Conservation (phyloP, 2,797 vertebrate species). For the Meriones psammophilus region DNA sequence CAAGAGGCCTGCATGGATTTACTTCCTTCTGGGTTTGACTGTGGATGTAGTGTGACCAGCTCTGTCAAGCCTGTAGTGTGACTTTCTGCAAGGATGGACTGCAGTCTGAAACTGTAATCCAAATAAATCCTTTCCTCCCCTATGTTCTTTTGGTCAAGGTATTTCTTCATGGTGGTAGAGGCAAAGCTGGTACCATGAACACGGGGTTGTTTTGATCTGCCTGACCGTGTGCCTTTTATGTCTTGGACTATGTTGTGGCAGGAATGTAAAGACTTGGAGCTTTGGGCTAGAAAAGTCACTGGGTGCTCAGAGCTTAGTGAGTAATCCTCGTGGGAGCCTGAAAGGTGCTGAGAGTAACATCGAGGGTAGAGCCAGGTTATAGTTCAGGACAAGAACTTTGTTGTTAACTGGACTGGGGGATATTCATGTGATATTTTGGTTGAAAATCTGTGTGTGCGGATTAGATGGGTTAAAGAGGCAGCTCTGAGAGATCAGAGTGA, state of each 20-base stretch:
- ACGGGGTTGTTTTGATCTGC: background rate
- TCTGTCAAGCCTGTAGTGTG: too few relatives aligned
- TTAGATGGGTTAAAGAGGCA: background rate
- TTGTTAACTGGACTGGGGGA: background rate
- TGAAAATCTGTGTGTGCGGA: background rate
- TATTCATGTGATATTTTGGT: background rate
- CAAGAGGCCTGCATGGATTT: background rate
- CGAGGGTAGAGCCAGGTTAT: background rate
- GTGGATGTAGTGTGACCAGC: background rate
- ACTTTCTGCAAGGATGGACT: background rate
- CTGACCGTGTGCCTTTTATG: background rate
- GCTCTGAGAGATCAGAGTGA: background rate
- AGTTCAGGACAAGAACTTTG: background rate
- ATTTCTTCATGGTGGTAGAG: background rate
- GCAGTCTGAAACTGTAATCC: background rate
- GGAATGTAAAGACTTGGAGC: background rate
- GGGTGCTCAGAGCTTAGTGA: background rate
- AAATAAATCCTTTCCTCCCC: background rate
- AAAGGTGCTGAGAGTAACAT: too few relatives aligned
- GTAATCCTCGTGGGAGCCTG: background rate
- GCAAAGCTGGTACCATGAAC: background rate
- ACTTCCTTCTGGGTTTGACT: background rate
- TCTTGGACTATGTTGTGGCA: background rate
- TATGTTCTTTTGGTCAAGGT: background rate
- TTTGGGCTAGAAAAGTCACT: background rate